These are phyloP conservation scores for Colostygia pectinataria DNA, from an alignment of 2,888 invertebrate species.

Conservation along the genomic window DNA sequence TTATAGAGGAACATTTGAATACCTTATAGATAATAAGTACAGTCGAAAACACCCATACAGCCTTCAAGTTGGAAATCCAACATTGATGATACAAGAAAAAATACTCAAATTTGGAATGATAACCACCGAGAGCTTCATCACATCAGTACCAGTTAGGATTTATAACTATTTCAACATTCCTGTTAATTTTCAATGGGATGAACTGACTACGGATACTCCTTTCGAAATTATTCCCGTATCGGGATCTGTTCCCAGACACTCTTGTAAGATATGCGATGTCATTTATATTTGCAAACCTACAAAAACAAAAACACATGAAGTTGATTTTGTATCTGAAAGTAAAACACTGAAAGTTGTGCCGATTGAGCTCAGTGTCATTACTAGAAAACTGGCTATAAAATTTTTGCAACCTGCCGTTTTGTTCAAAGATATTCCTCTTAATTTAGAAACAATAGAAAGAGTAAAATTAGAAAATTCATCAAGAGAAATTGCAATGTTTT, in stretches of 20 bases:
- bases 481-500: constrained; percentile 75
- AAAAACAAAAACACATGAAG: constrained; percentile 68
- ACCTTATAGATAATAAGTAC: constrained; percentile 59
- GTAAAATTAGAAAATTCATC: constrained; percentile 80
- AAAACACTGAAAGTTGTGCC: constrained; percentile 44
- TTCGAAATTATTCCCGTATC: constrained; percentile 63
- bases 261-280: constrained; percentile 65
- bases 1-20: constrained; percentile 55
- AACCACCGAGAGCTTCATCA: constrained; percentile 63
- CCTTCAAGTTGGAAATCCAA: constrained; percentile 57
- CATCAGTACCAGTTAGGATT: constrained; percentile 65
- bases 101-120: constrained; percentile 74
- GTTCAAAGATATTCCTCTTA: constrained; percentile 71
- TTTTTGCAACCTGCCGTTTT: constrained; percentile 60
- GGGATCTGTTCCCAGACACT: constrained; percentile 58
- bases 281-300: constrained; percentile 58
- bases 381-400: constrained; percentile 68
- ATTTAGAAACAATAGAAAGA: constrained; percentile 65
- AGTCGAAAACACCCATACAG: constrained; percentile 57
- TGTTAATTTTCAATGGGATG: constrained; percentile 61
- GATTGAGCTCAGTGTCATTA: constrained; percentile 62
- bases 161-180: constrained; percentile 63
- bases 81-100: constrained; percentile 56
- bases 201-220: constrained; percentile 56
- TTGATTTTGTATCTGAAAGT: constrained; percentile 54